Evolutionary conservation across 1,140 invertebrate genomes (phyloP).

Genomic region (Bombus difficillimus): DNA sequence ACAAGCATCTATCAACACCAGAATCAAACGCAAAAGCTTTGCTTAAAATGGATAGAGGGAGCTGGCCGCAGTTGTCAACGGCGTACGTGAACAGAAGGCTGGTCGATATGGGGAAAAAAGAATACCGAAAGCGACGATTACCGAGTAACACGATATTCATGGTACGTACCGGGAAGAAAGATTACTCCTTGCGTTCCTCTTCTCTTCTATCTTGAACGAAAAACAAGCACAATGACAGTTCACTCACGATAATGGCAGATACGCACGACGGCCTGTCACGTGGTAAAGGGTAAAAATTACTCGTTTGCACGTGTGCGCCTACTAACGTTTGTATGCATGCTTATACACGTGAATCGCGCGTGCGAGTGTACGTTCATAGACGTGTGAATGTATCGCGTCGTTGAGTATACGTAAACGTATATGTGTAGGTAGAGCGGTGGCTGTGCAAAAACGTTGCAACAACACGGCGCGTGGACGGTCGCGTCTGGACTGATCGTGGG

Average conservation of each 20-base stretch:
- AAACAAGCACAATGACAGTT: constrained; percentile 42
- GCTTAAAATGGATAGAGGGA: constrained; percentile 35
- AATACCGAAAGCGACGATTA: constrained; percentile 26
- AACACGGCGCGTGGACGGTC: constrained; percentile 76
- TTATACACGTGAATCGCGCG: constrained; percentile 24
- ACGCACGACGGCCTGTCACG: constrained; percentile 51
- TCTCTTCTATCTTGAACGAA: constrained; percentile 16
- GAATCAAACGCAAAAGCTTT: constrained; percentile 40
- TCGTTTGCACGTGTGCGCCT: constrained; percentile 41
- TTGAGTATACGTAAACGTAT: not conserved
- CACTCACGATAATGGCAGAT: constrained; percentile 37
- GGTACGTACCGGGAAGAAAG: constrained; percentile 34
- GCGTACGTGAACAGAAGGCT: constrained; percentile 46
- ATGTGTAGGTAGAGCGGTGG: constrained; percentile 56
- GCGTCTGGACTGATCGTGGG: constrained; percentile 78
- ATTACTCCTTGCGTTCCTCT: constrained; percentile 4
- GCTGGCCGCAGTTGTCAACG: constrained; percentile 50
- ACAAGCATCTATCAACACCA: constrained; percentile 45
- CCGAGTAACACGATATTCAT: constrained; percentile 8
- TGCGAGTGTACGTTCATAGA: not conserved
- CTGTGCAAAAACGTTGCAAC: constrained; percentile 64
- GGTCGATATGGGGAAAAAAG: constrained; percentile 44
- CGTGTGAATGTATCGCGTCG: no score
- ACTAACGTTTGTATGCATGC: not conserved
- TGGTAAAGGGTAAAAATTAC: constrained; percentile 41